A percentile compares a stretch with the other conserved stretches of the same genome.
phyloP scores from a whole-genome alignment of 2,888 invertebrate genomes.

The Melinopterus prodromus region DNA sequence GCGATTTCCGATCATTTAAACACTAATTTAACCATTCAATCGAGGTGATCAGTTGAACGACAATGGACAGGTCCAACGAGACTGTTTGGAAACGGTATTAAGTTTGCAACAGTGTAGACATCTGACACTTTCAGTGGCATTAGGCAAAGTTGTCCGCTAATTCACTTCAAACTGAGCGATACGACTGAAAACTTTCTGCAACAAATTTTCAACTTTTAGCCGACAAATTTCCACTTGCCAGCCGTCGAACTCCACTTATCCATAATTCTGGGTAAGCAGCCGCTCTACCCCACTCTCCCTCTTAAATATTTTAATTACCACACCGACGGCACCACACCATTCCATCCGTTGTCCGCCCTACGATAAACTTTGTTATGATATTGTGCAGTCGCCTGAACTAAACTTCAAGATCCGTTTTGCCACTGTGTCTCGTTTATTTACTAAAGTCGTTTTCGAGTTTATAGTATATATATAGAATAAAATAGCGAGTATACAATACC shows the following conservation, averaged over 20 bases:
- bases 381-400: background rate
- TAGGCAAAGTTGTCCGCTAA: slow-evolving; percentile 35
- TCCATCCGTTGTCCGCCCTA: background rate
- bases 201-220: slow-evolving; percentile 44
- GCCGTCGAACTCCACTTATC: slow-evolving; percentile 43
- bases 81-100: background rate
- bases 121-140: slow-evolving; percentile 30
- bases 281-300: slow-evolving; percentile 6
- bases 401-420: background rate
- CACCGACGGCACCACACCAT: slow-evolving; percentile 7
- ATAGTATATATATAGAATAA: no score
- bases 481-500: no score
- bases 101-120: background rate
- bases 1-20: background rate
- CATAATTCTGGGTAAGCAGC: slow-evolving; percentile 38
- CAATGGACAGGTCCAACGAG: background rate
- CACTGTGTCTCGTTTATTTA: background rate
- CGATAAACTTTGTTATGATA: slow-evolving; percentile 4
- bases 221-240: slow-evolving; percentile 41
- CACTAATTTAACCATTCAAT: background rate
- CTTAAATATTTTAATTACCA: slow-evolving; percentile 33
- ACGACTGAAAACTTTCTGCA: slow-evolving; percentile 45
- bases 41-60: background rate
- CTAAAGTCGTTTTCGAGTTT: background rate
- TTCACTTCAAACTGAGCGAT: slow-evolving; percentile 40